These are phyloP conservation scores for Augochlora pura DNA, from an alignment of 1,140 invertebrate species.

Conservation along the genomic window DNA sequence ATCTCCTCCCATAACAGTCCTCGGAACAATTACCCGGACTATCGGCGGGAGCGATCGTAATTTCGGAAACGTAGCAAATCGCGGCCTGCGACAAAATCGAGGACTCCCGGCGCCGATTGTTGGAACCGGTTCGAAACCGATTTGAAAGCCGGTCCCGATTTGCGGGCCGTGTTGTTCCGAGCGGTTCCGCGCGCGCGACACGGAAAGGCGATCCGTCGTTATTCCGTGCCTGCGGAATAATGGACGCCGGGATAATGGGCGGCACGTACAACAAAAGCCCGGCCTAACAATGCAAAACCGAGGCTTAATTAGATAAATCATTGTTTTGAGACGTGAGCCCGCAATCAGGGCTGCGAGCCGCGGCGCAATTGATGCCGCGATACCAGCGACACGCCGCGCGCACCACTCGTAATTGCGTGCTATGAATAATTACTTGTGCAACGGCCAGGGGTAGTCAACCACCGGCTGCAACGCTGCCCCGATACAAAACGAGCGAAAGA, in stretches of 20 bases:
- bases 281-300: slow-evolving; percentile 71
- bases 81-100: too few species aligned
- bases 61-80: neutral
- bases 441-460: slow-evolving; percentile 62
- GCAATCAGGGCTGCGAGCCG: slow-evolving; percentile 71
- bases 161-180: neutral
- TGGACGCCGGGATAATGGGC: slow-evolving; percentile 52
- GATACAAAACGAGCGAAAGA: neutral
- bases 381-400: slow-evolving; percentile 60
- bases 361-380: slow-evolving; percentile 71
- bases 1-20: neutral
- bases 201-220: slow-evolving; percentile 54
- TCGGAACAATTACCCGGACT: neutral
- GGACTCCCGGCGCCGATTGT: too few species aligned
- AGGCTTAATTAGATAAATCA: slow-evolving; percentile 77
- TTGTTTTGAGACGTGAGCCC: slow-evolving; percentile 74
- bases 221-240: slow-evolving; percentile 59
- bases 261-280: slow-evolving; percentile 56
- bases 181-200: neutral
- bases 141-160: neutral
- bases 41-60: neutral
- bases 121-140: neutral
- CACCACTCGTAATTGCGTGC: slow-evolving; percentile 75
- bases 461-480: neutral
- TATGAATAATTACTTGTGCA: slow-evolving; percentile 75